Base-by-base conservation (phyloP, 2,888 invertebrate genomes). In the Platypus cylindrus region DNA sequence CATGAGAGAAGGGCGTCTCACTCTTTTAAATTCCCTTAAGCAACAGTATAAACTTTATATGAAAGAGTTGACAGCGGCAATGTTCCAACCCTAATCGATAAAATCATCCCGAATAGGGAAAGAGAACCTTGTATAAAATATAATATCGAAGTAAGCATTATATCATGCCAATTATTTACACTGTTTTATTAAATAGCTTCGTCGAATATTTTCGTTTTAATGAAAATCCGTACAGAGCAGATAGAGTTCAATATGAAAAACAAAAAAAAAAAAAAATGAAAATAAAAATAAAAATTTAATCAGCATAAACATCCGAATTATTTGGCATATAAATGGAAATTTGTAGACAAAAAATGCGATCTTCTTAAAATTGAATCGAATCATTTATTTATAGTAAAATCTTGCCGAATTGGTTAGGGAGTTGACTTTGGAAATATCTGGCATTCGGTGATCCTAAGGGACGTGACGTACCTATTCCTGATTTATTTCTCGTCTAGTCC, bases 401-500 rank as follows among this genome's bases (percentile, higher is more conserved):
- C 32, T 25, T 32, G 11, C n/a, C 24, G 32, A 32, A 34, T 39
- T 39, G 35, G 35, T 32, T 36, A 37, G 30, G 36, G 36, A 40
- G 40, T 40, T 40, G 40, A 40, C 40, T 37, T 34, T 22, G 34
- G 33, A 34, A n/a, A n/a, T n/a, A n/a, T 38, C 38, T 35, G 35
- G 34, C 27, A 38, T 38, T 45, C 39, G 34, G 41, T 41, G 52
- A 56, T 60, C 59, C 59, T 51, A 35, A 53, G 58, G 59, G 58
- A 58, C 34, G 32, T 35, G 50, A 53, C 48, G 55, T 58, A 59
- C 59, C 58, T 59, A 56, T 56, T 57, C 59, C 59, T 60, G 61
- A 61, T 61, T 61, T 61, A 60, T 62, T 54, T 56, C 59, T 58
- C 54, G 58, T 59, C 60, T 53, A 52, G 48, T 59, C 57, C 59